Percentiles rank a stretch among this genome's conserved stretches.
Conservation (phyloP, 2,113 vertebrate genomes). For the Myrmecophaga tridactyla region DNA sequence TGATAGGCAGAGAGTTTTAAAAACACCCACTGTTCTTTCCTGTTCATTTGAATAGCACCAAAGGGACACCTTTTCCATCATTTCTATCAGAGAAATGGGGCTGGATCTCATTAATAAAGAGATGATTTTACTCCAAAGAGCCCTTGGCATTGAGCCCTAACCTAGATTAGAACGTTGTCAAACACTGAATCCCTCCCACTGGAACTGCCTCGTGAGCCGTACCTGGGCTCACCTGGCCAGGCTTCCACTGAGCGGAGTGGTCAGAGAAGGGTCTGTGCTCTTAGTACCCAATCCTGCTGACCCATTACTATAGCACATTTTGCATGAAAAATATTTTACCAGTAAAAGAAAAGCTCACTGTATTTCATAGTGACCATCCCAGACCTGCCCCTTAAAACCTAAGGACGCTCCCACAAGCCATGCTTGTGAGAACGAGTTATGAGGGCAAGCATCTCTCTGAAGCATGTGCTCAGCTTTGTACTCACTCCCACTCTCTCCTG, state of each 20-base stretch:
- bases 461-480: not conserved
- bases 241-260: not conserved
- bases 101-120: conserved; percentile 88
- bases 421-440: accelerated
- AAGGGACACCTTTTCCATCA: conserved; percentile 85
- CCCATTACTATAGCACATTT: accelerated
- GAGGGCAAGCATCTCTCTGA: not conserved
- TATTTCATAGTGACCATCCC: not conserved
- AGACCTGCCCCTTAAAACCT: not conserved
- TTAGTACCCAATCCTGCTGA: not conserved
- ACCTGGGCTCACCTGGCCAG: not conserved
- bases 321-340: accelerated
- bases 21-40: conserved; percentile 87
- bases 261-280: not conserved
- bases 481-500: not conserved
- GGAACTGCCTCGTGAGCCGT: conserved; percentile 10
- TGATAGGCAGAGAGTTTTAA: conserved; percentile 86
- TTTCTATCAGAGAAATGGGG: conserved; percentile 84
- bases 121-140: conserved; percentile 84
- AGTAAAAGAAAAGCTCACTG: not conserved
- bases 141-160: conserved; percentile 81
- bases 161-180: conserved; percentile 83
- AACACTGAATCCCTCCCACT: conserved; percentile 60
- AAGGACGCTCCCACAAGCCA: not conserved
- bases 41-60: conserved; percentile 86